Evolutionary conservation across 2,113 vertebrate species (phyloP).

Genomic region (Arenaria interpres): DNA sequence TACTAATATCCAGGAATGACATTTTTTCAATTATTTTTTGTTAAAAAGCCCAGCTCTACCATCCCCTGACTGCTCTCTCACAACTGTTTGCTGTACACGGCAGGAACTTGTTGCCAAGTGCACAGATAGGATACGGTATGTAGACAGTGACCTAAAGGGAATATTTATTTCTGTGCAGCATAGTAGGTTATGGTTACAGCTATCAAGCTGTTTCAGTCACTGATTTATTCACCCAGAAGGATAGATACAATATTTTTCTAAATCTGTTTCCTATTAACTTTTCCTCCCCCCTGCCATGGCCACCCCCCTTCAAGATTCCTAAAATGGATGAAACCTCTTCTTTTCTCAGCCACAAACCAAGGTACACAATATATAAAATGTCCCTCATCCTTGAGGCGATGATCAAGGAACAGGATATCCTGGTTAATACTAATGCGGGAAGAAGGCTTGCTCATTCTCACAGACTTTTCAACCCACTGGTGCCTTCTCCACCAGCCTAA

Average conservation of each 20-base stretch:
- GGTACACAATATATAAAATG: slow-evolving; percentile 14
- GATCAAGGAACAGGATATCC: slow-evolving; percentile 67
- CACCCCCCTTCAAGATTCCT: slow-evolving; percentile 53
- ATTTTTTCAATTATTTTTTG: neutral
- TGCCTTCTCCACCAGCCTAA: slow-evolving; percentile 34
- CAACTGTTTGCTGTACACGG: neutral
- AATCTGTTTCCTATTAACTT: slow-evolving; percentile 68
- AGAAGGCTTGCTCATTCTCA: slow-evolving; percentile 51
- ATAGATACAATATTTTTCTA: slow-evolving; percentile 53
- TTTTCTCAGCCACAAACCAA: slow-evolving; percentile 53
- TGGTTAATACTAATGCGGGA: slow-evolving; percentile 55
- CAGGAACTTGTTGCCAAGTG: neutral
- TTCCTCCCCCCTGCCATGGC: neutral
- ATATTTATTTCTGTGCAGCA: slow-evolving; percentile 48
- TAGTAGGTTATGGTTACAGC: slow-evolving; percentile 62
- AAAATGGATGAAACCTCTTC: slow-evolving; percentile 55
- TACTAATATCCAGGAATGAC: neutral
- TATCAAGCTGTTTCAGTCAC: slow-evolving; percentile 52
- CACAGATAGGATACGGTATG: neutral
- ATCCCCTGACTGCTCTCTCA: neutral
- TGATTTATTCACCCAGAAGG: slow-evolving; percentile 69
- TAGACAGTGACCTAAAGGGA: slow-evolving; percentile 60
- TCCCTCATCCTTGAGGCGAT: slow-evolving; percentile 41
- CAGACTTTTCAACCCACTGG: slow-evolving; percentile 37
- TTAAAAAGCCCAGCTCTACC: neutral